Percentiles rank a stretch among this genome's conserved stretches.
phyloP scores from a whole-genome alignment of 2,113 vertebrate genomes.

The Stictonetta naevosa region DNA sequence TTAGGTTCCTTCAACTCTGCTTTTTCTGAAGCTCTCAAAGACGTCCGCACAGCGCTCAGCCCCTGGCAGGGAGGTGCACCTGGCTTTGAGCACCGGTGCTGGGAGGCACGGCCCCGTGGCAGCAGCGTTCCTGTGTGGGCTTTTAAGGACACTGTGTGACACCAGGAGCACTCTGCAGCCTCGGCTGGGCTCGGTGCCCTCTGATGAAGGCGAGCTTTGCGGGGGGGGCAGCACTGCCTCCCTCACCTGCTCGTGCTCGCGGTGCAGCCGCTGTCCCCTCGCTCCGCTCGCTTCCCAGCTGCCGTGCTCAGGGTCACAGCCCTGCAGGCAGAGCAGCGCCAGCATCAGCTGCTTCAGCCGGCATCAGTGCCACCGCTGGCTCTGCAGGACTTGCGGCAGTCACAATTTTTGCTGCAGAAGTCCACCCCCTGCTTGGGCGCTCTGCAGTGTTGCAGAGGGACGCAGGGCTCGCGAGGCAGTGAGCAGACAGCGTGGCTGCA shows the following conservation, averaged over 20 bases:
- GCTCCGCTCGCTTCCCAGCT: neutral
- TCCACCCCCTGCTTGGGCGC: neutral
- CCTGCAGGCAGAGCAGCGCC: neutral
- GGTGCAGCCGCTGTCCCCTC: neutral
- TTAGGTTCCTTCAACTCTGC: slow-evolving; percentile 64
- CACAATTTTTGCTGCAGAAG: neutral
- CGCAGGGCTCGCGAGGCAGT: neutral
- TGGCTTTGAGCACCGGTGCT: neutral
- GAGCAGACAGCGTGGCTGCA: neutral
- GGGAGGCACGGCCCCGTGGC: neutral
- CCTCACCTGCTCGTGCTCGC: neutral
- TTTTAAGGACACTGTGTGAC: neutral
- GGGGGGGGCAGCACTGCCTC: neutral
- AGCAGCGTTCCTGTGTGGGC: neutral
- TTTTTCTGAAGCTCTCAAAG: slow-evolving; percentile 59
- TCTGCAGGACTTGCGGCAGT: neutral
- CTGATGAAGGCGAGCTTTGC: neutral
- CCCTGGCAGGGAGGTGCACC: neutral
- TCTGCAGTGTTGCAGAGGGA: neutral
- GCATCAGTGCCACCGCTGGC: neutral
- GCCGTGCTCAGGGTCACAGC: neutral
- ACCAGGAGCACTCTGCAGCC: neutral
- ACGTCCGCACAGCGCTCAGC: accelerated
- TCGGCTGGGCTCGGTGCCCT: neutral
- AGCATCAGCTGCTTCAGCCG: neutral